Evolutionary conservation across 2,113 vertebrate genomes (phyloP).

Genomic region (Siphamia tubifer): DNA sequence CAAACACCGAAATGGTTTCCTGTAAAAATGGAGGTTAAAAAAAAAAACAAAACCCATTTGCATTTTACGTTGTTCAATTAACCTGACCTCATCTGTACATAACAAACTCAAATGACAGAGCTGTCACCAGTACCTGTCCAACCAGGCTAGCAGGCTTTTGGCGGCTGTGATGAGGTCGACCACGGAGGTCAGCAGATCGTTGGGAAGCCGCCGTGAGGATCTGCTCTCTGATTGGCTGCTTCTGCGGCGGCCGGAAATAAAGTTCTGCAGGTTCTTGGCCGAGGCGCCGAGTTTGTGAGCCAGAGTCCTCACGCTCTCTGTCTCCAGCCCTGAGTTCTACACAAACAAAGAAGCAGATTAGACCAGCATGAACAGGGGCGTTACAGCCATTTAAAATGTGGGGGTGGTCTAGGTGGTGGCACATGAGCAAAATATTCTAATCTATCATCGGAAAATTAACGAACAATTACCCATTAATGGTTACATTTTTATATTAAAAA

Average conservation of each 20-base stretch:
- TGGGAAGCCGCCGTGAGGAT: slow-evolving; percentile 84
- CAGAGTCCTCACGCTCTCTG: slow-evolving; percentile 89
- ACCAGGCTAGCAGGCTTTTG: slow-evolving; percentile 94
- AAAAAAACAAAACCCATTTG: not conserved
- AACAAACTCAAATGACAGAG: not conserved
- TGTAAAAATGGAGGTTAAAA: no score
- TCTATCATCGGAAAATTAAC: no score
- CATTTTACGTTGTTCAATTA: not conserved
- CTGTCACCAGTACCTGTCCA: slow-evolving; percentile 81
- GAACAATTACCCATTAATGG: no score
- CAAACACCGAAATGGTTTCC: no score
- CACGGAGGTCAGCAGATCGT: slow-evolving; percentile 88
- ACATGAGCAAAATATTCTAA: no score
- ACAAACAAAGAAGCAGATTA: not conserved
- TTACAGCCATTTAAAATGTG: no score
- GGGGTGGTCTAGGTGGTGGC: no score
- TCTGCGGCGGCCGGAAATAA: slow-evolving; percentile 87
- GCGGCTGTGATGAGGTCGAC: slow-evolving; percentile 93
- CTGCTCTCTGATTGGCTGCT: slow-evolving; percentile 88
- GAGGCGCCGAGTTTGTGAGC: slow-evolving; percentile 90
- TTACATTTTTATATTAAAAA: no score
- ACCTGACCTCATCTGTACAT: not conserved
- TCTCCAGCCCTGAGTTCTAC: slow-evolving; percentile 92
- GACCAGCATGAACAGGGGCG: no score
- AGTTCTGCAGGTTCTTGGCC: slow-evolving; percentile 91